Conservation (phyloP, 2,797 vertebrate genomes). For the Enteromius treurensis region DNA sequence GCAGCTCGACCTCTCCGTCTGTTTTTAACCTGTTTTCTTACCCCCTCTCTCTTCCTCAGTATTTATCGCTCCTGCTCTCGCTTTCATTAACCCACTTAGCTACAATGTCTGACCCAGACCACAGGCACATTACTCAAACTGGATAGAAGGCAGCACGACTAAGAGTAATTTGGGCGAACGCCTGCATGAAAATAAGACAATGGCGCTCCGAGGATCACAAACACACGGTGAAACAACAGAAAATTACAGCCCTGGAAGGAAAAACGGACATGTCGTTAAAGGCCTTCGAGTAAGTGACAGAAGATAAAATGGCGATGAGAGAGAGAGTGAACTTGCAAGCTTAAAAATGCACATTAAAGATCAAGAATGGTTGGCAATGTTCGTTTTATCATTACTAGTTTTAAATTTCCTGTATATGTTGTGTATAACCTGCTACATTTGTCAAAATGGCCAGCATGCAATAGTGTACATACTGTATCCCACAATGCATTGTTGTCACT, state of each 20-base stretch:
- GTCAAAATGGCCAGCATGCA: not conserved
- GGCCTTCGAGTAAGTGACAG: not conserved
- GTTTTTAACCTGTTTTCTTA: constrained; percentile 43
- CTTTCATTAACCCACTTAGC: constrained; percentile 53
- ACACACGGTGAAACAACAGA: constrained; percentile 29
- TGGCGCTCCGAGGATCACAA: not conserved
- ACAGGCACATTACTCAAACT: constrained; percentile 52
- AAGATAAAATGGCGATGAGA: not conserved
- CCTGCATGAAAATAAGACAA: constrained; percentile 24
- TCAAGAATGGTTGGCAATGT: not conserved
- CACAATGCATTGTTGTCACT: not conserved
- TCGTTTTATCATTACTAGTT: not conserved
- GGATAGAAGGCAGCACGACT: constrained; percentile 34
- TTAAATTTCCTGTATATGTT: not conserved
- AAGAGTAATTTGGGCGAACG: constrained; percentile 33
- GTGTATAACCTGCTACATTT: not conserved
- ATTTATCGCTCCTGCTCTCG: constrained; percentile 29
- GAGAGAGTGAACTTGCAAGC: not conserved
- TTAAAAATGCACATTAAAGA: not conserved
- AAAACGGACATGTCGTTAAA: not conserved
- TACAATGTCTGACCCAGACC: constrained; percentile 51
- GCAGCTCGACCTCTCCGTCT: constrained; percentile 16
- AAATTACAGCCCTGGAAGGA: constrained; percentile 22
- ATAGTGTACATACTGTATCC: not conserved
- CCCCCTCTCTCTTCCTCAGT: constrained; percentile 43